phyloP scores from a whole-genome alignment of 2,888 invertebrate species.

The Hermaeophaga mercurialis region DNA sequence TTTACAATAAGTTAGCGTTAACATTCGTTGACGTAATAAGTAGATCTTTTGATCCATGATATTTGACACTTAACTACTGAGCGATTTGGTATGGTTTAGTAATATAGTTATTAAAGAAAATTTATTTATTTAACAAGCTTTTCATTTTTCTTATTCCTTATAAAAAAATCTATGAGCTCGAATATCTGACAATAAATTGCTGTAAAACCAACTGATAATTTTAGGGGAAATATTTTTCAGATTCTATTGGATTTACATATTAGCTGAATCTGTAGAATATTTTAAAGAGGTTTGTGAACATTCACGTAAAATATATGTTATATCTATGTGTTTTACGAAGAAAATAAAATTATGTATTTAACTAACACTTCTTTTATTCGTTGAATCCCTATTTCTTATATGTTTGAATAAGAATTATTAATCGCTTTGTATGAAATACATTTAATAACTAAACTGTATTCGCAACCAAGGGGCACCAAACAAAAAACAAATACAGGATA shows the following conservation, averaged over 20 bases:
- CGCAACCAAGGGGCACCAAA: too few relatives aligned
- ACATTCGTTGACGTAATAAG: too few relatives aligned
- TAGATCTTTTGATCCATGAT: too few relatives aligned
- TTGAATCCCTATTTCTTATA: too few relatives aligned
- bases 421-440: too few relatives aligned
- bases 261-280: slow-evolving; percentile 28
- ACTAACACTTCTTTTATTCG: background rate
- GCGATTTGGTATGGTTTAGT: too few relatives aligned
- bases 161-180: slow-evolving; percentile 49
- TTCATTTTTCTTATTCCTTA: background rate
- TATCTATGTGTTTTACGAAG: slow-evolving; percentile 42
- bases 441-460: too few relatives aligned
- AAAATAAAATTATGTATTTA: slow-evolving; percentile 35
- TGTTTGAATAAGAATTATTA: too few relatives aligned
- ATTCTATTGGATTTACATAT: slow-evolving; percentile 21
- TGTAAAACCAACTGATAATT: slow-evolving; percentile 44
- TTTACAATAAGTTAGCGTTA: too few relatives aligned
- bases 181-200: slow-evolving; percentile 58
- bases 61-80: too few relatives aligned
- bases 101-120: too few relatives aligned
- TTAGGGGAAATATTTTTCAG: slow-evolving; percentile 29
- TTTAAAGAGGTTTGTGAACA: slow-evolving; percentile 35
- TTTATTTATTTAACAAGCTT: background rate
- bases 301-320: slow-evolving; percentile 40
- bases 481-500: too few relatives aligned